Conservation (phyloP, 2,888 invertebrate species). For the Archips crataeganus region DNA sequence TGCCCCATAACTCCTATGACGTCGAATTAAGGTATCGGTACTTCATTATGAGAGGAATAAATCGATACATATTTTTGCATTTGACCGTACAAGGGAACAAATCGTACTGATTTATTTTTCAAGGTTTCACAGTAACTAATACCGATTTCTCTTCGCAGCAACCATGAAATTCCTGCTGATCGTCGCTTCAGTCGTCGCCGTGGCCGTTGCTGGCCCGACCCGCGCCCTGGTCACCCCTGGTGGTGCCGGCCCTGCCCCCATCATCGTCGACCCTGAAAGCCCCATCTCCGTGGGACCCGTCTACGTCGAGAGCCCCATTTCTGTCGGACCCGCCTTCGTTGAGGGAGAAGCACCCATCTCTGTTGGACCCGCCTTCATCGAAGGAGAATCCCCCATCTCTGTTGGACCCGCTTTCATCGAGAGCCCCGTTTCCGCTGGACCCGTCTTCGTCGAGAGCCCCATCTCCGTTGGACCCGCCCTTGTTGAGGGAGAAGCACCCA, state of each 20-base stretch:
- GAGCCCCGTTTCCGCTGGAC: conserved; percentile 3
- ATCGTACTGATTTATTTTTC: too few relatives aligned
- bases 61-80: too few relatives aligned
- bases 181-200: conserved; percentile 55
- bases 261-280: conserved; percentile 28
- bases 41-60: too few relatives aligned
- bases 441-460: conserved; percentile 18
- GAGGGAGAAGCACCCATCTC: conserved; percentile 12
- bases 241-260: conserved; percentile 45
- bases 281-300: conserved; percentile 35
- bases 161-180: conserved; percentile 58
- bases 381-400: neutral
- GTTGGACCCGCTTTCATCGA: conserved; percentile 15
- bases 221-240: conserved; percentile 47
- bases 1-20: too few relatives aligned
- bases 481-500: neutral
- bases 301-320: conserved; percentile 22
- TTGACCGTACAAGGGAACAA: too few relatives aligned
- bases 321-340: conserved; percentile 20
- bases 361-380: conserved; percentile 17
- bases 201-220: conserved; percentile 56
- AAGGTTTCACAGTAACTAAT: neutral
- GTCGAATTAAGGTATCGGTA: too few relatives aligned
- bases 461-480: conserved; percentile 15
- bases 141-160: conserved; percentile 15